Evolutionary conservation across 2,113 vertebrate species (phyloP).

Genomic region (Cygnus buccinator): DNA sequence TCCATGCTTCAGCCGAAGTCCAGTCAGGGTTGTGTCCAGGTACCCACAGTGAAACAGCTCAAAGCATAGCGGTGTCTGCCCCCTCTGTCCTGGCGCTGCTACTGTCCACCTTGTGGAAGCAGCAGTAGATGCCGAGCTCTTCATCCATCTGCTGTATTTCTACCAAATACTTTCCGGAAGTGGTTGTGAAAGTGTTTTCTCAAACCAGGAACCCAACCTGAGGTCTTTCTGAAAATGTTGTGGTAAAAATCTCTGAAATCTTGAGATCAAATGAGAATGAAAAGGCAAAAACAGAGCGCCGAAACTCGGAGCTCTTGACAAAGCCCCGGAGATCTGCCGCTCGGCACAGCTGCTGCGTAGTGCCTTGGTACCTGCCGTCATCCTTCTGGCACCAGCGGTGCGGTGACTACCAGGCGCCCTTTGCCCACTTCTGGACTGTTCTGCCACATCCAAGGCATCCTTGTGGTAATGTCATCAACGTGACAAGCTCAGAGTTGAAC

Average conservation of each 20-base stretch:
- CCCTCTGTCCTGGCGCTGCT: neutral
- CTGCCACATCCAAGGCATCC: neutral
- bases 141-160: neutral
- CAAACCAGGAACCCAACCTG: neutral
- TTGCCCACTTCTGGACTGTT: neutral
- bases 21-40: neutral
- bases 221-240: neutral
- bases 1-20: neutral
- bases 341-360: too few relatives aligned
- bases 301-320: neutral
- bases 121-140: neutral
- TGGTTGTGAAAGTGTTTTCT: neutral
- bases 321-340: neutral
- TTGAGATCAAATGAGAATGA: neutral
- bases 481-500: too few relatives aligned
- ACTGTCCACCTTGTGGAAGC: neutral
- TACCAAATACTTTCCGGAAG: neutral
- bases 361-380: neutral
- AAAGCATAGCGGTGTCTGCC: neutral
- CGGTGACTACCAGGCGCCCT: neutral
- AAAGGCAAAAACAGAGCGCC: neutral
- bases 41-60: neutral
- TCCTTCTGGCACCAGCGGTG: neutral
- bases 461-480: too few relatives aligned
- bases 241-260: neutral